Evolutionary conservation across 2,113 vertebrate species (phyloP), one percentile per base, ranked within the genome.

Genomic region (Tinamus guttatus): DNA sequence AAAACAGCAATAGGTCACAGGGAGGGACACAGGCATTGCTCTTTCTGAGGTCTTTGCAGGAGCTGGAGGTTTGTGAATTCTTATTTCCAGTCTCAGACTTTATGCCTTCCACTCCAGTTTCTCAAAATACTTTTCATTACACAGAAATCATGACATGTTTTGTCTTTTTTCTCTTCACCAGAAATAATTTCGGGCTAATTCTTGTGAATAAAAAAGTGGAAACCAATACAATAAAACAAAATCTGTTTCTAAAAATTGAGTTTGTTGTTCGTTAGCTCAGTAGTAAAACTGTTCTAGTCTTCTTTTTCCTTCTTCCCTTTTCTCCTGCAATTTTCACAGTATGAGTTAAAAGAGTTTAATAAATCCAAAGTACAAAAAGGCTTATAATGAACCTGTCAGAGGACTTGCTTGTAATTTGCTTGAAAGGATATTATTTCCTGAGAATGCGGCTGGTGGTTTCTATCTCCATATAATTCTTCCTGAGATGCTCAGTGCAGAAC

Each of bases 341-440:
- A 70, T 77, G 71, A 74, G 60, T 92, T 92, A 87, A 91, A 95
- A 58, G 69, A 82, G 43, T 91, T 93, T 96, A 94, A 97, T 95
- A 95, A 95, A 95, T 94, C 79, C 45, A 47, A 90, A 70, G 52
- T 64, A 94, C 69, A 93, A 90, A 96, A 88, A 91, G 24, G 6
- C 59, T 90, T 96, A 90, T 92, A 95, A 94, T 94, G 82, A 95
- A 93, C 76, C 80, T 95, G 94, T 94, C 93, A 96, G 47, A 69
- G 32, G 43, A 27, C 85, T 95, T 93, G 70, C 86, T 93, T 90
- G 79, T 60, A 95, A 93, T 96, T 95, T 95, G 71, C 59, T 80
- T 95, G 86, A 92, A 96, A 95, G 58, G 51, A 70, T 95, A 91
- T 96, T 94, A 92, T 93, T 95, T 90, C 74, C 82, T 76, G 58